Evolutionary conservation across 2,888 invertebrate genomes (phyloP).

Genomic region (Arctia plantaginis): DNA sequence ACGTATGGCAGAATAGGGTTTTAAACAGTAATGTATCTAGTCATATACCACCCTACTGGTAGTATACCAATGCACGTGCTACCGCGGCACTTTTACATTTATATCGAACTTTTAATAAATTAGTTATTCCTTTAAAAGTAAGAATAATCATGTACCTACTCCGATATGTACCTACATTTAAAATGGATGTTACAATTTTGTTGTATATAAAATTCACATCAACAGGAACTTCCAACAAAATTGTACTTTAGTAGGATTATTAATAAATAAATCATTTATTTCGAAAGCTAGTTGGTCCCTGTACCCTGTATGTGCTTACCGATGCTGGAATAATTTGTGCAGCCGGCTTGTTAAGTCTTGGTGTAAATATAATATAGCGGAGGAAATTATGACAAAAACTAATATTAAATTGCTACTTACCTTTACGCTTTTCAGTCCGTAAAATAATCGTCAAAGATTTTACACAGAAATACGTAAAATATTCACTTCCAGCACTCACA

Average conservation of each 20-base stretch:
- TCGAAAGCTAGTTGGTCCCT: slow-evolving; percentile 24
- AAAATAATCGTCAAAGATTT: slow-evolving; percentile 72
- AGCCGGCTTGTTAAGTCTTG: slow-evolving; percentile 46
- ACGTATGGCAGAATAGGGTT: slow-evolving; percentile 60
- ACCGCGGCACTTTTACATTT: background rate
- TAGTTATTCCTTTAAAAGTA: background rate
- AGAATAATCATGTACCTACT: background rate
- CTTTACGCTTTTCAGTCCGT: slow-evolving; percentile 79
- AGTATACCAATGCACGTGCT: background rate
- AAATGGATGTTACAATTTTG: background rate
- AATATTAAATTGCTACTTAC: slow-evolving; percentile 72
- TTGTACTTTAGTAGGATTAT: background rate
- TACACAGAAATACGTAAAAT: slow-evolving; percentile 74
- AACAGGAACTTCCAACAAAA: background rate
- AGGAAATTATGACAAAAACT: slow-evolving; percentile 75
- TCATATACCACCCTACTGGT: background rate
- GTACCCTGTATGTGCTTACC: slow-evolving; percentile 35
- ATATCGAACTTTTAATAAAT: background rate
- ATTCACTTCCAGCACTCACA: slow-evolving; percentile 84
- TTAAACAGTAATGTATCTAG: background rate
- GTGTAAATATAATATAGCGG: slow-evolving; percentile 40
- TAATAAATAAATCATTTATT: slow-evolving; percentile 20
- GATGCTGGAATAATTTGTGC: slow-evolving; percentile 40
- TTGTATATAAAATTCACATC: background rate
- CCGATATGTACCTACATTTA: slow-evolving; percentile 3